These are phyloP conservation scores for Machaerirhynchus nigripectus DNA, from an alignment of 2,113 vertebrate species.

Conservation along the genomic window DNA sequence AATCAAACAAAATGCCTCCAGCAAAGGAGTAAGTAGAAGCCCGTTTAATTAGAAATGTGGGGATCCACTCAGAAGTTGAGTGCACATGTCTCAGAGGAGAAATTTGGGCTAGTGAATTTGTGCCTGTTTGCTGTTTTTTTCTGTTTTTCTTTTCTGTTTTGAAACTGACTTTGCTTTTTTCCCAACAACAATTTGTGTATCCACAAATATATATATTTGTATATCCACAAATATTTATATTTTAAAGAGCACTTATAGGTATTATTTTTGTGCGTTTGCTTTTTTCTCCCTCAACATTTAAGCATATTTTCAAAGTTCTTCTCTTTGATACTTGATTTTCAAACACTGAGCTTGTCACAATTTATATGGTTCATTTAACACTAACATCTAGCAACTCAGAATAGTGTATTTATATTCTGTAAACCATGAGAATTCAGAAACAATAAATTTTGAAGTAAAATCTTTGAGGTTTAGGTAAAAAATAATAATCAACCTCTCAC, in stretches of 20 bases:
- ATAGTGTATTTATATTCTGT: neutral
- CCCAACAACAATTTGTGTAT: neutral
- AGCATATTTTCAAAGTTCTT: neutral
- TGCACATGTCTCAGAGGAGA: neutral
- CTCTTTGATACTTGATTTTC: neutral
- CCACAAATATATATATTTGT: neutral
- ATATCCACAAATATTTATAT: neutral
- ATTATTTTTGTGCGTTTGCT: neutral
- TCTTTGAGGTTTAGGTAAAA: neutral
- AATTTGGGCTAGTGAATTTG: neutral
- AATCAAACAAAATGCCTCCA: constrained; percentile 59
- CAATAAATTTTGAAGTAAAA: neutral
- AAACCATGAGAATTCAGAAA: neutral
- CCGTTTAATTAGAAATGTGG: constrained; percentile 24
- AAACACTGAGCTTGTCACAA: neutral
- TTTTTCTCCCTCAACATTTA: neutral
- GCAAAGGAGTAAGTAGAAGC: constrained; percentile 40
- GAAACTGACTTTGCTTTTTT: neutral
- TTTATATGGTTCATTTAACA: neutral
- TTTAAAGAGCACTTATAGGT: neutral
- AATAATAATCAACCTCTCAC: neutral
- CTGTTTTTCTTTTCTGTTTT: neutral
- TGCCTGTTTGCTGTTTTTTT: neutral
- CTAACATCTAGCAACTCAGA: neutral
- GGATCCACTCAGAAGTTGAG: neutral